These are phyloP conservation scores for Temnothorax unifasciatus DNA, from an alignment of 2,888 invertebrate species.

Conservation along the genomic window DNA sequence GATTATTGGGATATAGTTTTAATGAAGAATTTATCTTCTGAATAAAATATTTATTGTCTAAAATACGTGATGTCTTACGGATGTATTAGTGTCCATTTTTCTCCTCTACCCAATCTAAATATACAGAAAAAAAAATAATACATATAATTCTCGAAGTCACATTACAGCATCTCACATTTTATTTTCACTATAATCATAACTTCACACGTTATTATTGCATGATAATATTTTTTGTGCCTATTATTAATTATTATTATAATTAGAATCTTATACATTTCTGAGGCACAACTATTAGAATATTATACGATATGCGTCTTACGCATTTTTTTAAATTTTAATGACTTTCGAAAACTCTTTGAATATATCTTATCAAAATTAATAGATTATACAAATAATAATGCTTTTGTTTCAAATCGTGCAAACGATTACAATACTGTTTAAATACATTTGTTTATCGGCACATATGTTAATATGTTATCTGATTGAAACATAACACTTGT, in stretches of 20 bases:
- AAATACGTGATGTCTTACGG: conserved; percentile 59
- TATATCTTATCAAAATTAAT: background rate
- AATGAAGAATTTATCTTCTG: conserved; percentile 71
- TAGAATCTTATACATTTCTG: conserved; percentile 54
- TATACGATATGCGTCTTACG: background rate
- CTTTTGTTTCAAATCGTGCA: conserved; percentile 6
- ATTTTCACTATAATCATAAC: conserved; percentile 36
- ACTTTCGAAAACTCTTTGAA: background rate
- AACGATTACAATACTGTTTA: conserved; percentile 26
- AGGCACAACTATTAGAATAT: conserved; percentile 70
- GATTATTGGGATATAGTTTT: conserved; percentile 40
- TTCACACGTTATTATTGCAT: conserved; percentile 48
- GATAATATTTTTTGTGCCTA: conserved; percentile 49
- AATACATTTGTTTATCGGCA: background rate
- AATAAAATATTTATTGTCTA: conserved; percentile 83
- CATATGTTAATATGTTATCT: conserved; percentile 10
- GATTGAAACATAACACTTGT: background rate
- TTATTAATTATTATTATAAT: conserved; percentile 10
- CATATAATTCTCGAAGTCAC: background rate
- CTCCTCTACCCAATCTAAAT: background rate
- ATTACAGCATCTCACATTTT: background rate
- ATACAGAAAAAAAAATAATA: conserved; percentile 15
- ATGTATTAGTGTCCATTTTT: conserved; percentile 12
- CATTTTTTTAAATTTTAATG: background rate
- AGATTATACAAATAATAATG: background rate